Conservation (phyloP, 2,797 vertebrate species). For the Characodon lateralis region DNA sequence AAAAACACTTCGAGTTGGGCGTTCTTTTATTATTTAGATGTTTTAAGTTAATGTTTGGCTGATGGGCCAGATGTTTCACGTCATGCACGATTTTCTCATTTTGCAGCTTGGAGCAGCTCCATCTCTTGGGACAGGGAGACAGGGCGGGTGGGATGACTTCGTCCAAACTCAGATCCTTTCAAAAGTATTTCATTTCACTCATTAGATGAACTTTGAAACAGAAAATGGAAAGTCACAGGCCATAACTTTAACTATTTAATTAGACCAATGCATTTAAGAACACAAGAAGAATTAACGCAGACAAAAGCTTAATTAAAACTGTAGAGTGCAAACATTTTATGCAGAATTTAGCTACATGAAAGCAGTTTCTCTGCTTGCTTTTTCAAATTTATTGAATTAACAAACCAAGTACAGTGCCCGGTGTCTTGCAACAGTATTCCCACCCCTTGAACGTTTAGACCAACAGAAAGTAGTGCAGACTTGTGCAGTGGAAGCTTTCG, state of each 20-base stretch:
- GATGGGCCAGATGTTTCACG: constrained; percentile 52
- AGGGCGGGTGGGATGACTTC: constrained; percentile 60
- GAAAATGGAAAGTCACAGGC: not conserved
- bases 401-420: not conserved
- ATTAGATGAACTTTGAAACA: constrained; percentile 3
- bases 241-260: not conserved
- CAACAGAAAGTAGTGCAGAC: not conserved
- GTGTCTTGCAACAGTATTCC: too few relatives aligned
- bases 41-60: constrained; percentile 47
- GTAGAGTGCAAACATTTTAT: not conserved
- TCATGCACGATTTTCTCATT: constrained; percentile 59
- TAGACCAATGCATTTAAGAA: not conserved
- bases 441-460: too few relatives aligned
- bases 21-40: constrained; percentile 12
- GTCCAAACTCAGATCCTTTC: constrained; percentile 26
- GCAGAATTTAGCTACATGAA: not conserved
- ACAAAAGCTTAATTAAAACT: not conserved
- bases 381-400: not conserved
- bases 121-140: constrained; percentile 43
- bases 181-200: constrained; percentile 26
- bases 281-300: not conserved
- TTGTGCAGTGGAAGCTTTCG: not conserved
- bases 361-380: not conserved
- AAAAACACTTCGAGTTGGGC: constrained; percentile 27
- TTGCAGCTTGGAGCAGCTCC: constrained; percentile 52